phyloP scores from a whole-genome alignment of 2,113 vertebrate genomes.

The Typhlomys cinereus region DNA sequence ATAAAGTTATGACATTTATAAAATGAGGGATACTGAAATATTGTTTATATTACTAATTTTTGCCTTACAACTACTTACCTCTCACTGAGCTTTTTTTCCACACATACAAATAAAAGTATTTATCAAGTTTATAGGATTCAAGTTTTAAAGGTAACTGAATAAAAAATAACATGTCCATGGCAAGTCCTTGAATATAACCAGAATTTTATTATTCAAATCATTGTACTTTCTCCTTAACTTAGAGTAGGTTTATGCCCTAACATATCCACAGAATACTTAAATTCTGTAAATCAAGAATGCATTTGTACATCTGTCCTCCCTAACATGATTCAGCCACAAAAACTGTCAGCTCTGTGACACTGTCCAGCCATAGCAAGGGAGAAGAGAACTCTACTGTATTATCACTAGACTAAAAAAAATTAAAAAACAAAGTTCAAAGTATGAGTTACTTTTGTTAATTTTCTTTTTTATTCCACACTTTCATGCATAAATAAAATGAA shows the following conservation, averaged over 20 bases:
- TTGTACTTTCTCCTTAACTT: neutral
- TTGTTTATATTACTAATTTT: neutral
- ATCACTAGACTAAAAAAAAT: neutral
- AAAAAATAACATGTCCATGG: neutral
- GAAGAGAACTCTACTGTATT: neutral
- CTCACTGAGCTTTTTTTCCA: neutral
- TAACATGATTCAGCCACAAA: neutral
- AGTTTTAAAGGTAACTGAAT: conserved; percentile 29
- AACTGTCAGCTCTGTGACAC: neutral
- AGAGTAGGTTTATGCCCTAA: neutral
- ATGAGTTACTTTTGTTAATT: too few relatives aligned
- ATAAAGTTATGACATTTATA: neutral
- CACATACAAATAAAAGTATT: neutral
- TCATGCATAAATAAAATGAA: too few relatives aligned
- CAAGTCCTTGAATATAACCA: neutral
- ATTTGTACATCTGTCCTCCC: neutral
- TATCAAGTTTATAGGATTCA: neutral
- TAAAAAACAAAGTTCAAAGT: neutral
- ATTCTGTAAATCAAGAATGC: neutral
- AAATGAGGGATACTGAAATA: neutral
- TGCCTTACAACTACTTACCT: neutral
- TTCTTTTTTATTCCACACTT: too few relatives aligned
- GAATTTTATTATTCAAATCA: neutral
- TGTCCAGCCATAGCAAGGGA: neutral
- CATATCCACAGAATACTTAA: too few relatives aligned